Evolutionary conservation across 1,140 invertebrate genomes (phyloP).

Genomic region (Teleogryllus occipitalis): DNA sequence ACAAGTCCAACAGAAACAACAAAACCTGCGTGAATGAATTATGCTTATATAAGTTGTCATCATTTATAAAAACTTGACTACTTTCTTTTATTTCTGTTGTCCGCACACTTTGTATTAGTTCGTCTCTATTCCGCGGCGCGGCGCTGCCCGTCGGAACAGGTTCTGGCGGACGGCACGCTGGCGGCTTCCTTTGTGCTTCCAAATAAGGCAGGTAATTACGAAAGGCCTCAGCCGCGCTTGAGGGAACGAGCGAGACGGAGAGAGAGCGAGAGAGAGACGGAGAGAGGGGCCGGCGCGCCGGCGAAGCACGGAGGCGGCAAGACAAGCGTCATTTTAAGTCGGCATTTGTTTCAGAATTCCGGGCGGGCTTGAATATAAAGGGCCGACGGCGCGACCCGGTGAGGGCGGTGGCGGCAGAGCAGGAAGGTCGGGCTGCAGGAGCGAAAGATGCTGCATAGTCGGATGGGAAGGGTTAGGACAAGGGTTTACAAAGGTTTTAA

Average conservation of each 20-base stretch:
- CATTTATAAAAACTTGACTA: constrained; percentile 1
- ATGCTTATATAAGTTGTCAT: constrained; percentile 5
- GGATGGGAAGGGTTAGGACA: background rate
- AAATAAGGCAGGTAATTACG: constrained; percentile 4
- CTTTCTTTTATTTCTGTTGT: background rate
- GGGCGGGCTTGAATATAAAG: constrained; percentile 3
- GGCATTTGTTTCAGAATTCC: constrained; percentile 1
- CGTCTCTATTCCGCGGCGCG: background rate
- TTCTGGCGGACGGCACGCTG: background rate
- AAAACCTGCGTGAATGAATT: background rate
- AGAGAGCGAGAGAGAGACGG: too few relatives aligned
- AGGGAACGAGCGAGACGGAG: background rate
- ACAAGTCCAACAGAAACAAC: background rate
- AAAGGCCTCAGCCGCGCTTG: background rate
- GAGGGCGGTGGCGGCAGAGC: too few relatives aligned
- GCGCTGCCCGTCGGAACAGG: background rate
- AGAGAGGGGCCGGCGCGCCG: too few relatives aligned
- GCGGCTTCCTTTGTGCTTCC: background rate
- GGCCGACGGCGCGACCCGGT: too few relatives aligned
- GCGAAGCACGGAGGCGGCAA: background rate
- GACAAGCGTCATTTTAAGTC: constrained; percentile 4
- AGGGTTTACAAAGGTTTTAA: too few relatives aligned
- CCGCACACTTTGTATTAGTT: constrained; percentile 4
- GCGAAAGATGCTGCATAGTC: background rate
- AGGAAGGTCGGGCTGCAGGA: background rate